These are phyloP conservation scores for Xanthia icteritia DNA, from an alignment of 2,888 invertebrate genomes.

Conservation along the genomic window DNA sequence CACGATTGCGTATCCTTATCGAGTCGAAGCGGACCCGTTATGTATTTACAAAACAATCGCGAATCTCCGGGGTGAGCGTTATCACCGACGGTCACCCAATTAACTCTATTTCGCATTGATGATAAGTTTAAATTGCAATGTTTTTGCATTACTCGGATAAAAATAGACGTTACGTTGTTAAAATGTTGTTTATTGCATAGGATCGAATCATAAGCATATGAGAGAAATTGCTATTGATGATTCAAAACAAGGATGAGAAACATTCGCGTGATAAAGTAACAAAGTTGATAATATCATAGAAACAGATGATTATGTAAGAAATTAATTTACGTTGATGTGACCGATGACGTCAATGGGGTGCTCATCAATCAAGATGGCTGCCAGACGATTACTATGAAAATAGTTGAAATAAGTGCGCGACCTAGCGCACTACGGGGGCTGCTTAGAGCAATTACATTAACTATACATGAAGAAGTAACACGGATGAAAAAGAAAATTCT, in stretches of 20 bases:
- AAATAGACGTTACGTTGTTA: constrained; percentile 52
- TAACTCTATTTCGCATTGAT: constrained; percentile 67
- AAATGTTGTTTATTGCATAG: constrained; percentile 30
- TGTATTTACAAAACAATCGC: constrained; percentile 67
- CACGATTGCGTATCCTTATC: constrained; percentile 60
- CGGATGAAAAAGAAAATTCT: constrained; percentile 23
- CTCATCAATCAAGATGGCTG: constrained; percentile 58
- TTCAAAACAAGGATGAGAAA: constrained; percentile 14
- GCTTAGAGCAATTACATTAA: constrained; percentile 28
- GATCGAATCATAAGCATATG: constrained; percentile 3
- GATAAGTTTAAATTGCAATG: constrained; percentile 65
- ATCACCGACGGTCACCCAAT: constrained; percentile 69
- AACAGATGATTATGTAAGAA: constrained; percentile 33
- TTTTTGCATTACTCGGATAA: constrained; percentile 66
- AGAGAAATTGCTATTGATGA: constrained; percentile 1
- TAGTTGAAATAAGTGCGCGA: constrained; percentile 56
- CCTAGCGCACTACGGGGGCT: constrained; percentile 50
- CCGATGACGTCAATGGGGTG: constrained; percentile 56
- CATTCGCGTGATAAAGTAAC: constrained; percentile 21
- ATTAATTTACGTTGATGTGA: constrained; percentile 43
- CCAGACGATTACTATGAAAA: constrained; percentile 45
- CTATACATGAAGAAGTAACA: constrained; percentile 11
- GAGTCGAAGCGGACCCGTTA: constrained; percentile 52
- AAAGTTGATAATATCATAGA: constrained; percentile 28
- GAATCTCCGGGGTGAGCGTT: constrained; percentile 61